Evolutionary conservation across 2,888 invertebrate species (phyloP).

Genomic region (Priocnemis perturbator): DNA sequence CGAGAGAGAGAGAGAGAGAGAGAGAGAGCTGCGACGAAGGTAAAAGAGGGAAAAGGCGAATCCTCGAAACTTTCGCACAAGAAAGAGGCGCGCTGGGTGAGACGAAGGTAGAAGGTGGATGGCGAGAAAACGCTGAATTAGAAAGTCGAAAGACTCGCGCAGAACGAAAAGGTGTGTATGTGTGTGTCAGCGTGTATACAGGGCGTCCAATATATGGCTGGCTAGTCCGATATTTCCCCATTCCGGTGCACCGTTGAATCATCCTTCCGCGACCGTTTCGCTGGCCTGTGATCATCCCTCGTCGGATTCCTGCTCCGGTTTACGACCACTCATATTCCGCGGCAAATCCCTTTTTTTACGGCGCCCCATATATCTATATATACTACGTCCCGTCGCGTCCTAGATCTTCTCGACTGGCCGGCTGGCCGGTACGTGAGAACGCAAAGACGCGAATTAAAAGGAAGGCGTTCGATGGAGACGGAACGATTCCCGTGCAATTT

Average conservation of each 20-base stretch:
- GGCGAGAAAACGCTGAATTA: slow-evolving; percentile 7
- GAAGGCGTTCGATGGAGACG: not conserved
- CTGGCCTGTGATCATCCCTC: slow-evolving; percentile 2
- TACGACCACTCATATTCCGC: slow-evolving; percentile 29
- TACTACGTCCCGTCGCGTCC: not conserved
- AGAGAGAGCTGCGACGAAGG: not conserved
- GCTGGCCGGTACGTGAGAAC: not conserved
- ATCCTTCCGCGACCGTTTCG: slow-evolving; percentile 21
- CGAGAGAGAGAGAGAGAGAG: not conserved
- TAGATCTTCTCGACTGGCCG: not conserved
- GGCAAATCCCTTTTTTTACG: slow-evolving; percentile 24
- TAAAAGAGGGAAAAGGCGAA: not conserved
- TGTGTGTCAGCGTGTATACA: not conserved
- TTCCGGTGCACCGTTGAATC: slow-evolving; percentile 17
- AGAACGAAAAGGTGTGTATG: not conserved
- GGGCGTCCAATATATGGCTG: too few relatives aligned
- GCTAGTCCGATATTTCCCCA: slow-evolving; percentile 24
- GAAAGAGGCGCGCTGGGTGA: not conserved
- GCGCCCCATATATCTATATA: slow-evolving; percentile 3
- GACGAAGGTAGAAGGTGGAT: not conserved
- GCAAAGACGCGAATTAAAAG: not conserved
- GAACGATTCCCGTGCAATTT: too few relatives aligned
- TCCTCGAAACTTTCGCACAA: not conserved
- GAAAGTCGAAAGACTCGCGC: not conserved
- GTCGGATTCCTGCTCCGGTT: slow-evolving; percentile 21